Conservation (phyloP, 1,140 invertebrate genomes). For the Aphaenogaster floridana region DNA sequence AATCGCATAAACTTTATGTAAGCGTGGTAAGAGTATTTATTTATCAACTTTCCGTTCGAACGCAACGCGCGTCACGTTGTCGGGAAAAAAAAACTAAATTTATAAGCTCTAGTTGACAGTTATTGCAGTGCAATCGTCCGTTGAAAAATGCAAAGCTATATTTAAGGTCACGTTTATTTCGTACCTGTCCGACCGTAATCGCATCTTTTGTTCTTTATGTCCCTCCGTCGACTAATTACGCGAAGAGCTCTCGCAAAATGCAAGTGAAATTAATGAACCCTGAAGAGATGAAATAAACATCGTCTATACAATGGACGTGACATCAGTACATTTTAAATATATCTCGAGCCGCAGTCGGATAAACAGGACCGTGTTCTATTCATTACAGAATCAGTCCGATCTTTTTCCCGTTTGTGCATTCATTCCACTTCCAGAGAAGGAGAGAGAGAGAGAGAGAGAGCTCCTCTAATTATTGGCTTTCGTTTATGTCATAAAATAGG, state of each 20-base stretch:
- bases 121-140: conserved; percentile 23
- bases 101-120: conserved; percentile 39
- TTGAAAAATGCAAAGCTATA: conserved; percentile 34
- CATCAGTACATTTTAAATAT: conserved; percentile 52
- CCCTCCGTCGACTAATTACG: conserved; percentile 33
- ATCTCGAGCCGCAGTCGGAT: conserved; percentile 36
- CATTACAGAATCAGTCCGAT: conserved; percentile 29
- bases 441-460: not conserved
- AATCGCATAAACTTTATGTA: conserved; percentile 5
- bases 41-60: conserved; percentile 22
- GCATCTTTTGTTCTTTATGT: conserved; percentile 41
- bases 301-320: conserved; percentile 25
- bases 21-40: conserved; percentile 21
- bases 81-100: conserved; percentile 25
- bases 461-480: conserved; percentile 38
- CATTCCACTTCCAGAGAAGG: conserved; percentile 7
- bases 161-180: conserved; percentile 55
- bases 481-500: not conserved
- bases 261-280: conserved; percentile 53
- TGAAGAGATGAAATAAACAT: conserved; percentile 56
- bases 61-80: conserved; percentile 10
- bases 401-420: conserved; percentile 4
- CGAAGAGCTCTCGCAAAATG: conserved; percentile 38
- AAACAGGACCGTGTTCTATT: conserved; percentile 28
- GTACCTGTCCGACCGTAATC: conserved; percentile 27